These are phyloP conservation scores for Microcaecilia unicolor DNA, from an alignment of 2,797 vertebrate species.

Conservation along the genomic window DNA sequence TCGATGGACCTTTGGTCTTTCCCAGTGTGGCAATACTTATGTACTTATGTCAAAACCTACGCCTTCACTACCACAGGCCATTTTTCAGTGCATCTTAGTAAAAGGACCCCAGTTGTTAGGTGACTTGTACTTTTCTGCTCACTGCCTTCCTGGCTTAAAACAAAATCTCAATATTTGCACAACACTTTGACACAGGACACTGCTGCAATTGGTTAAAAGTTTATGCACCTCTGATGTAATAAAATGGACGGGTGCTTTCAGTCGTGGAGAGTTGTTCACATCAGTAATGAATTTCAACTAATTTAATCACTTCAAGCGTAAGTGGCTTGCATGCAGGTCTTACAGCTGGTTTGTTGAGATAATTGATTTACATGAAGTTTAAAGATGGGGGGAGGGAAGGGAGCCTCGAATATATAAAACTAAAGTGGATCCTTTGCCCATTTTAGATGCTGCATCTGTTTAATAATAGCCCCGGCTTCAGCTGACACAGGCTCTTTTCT, in stretches of 20 bases:
- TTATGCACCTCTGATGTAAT: conserved; percentile 43
- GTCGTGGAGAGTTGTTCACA: conserved; percentile 65
- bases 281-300: conserved; percentile 89
- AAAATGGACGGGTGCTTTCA: conserved; percentile 56
- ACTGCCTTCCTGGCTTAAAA: conserved; percentile 9
- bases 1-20: too few relatives aligned
- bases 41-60: too few relatives aligned
- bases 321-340: conserved; percentile 78
- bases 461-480: conserved; percentile 73
- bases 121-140: conserved; percentile 26
- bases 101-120: too few relatives aligned
- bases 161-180: conserved; percentile 59
- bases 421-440: conserved; percentile 45
- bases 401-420: conserved; percentile 63
- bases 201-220: conserved; percentile 68
- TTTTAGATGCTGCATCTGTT: conserved; percentile 56
- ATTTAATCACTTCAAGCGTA: conserved; percentile 86
- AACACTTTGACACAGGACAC: conserved; percentile 41
- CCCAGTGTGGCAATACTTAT: too few relatives aligned
- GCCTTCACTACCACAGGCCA: too few relatives aligned
- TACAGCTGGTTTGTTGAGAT: conserved; percentile 87
- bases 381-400: conserved; percentile 69
- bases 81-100: too few relatives aligned
- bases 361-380: conserved; percentile 94
- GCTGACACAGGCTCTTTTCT: conserved; percentile 62